Conservation (phyloP, 2,797 vertebrate species). For the Acrossocheilus wenchowensis region DNA sequence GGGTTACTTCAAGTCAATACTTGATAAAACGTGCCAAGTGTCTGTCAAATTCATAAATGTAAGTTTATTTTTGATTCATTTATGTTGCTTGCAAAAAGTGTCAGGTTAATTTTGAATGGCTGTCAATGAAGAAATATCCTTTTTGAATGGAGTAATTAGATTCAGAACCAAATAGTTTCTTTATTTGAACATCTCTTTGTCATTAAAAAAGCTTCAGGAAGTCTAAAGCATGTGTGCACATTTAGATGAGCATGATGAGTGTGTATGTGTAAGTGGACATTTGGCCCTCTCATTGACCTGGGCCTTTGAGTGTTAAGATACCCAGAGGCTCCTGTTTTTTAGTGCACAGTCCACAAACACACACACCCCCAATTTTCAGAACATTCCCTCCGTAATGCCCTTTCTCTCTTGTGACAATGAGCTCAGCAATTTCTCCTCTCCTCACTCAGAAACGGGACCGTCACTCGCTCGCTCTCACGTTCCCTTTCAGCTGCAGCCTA, state of each 20-base stretch:
- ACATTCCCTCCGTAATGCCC: conserved; percentile 1
- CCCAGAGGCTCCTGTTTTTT: background rate
- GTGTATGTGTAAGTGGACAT: background rate
- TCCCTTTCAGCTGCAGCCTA: conserved; percentile 64
- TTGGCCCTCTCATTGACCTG: conserved; percentile 15
- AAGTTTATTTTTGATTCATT: background rate
- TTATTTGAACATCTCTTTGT: background rate
- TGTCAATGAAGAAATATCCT: background rate
- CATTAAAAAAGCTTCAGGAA: background rate
- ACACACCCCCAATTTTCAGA: conserved; percentile 5
- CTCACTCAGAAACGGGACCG: conserved; percentile 31
- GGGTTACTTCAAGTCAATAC: background rate
- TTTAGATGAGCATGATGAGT: background rate
- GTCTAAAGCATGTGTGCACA: background rate
- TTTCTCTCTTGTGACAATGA: conserved; percentile 49
- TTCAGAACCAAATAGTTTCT: background rate
- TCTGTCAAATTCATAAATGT: background rate
- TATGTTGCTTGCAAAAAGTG: background rate
- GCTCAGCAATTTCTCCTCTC: conserved; percentile 46
- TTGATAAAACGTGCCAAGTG: background rate
- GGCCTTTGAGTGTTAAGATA: background rate
- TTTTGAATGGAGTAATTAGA: background rate
- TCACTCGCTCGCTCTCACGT: conserved; percentile 52
- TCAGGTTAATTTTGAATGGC: background rate
- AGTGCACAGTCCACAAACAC: background rate